Conservation (phyloP, 2,113 vertebrate species). For the Porphyrio hochstetteri region DNA sequence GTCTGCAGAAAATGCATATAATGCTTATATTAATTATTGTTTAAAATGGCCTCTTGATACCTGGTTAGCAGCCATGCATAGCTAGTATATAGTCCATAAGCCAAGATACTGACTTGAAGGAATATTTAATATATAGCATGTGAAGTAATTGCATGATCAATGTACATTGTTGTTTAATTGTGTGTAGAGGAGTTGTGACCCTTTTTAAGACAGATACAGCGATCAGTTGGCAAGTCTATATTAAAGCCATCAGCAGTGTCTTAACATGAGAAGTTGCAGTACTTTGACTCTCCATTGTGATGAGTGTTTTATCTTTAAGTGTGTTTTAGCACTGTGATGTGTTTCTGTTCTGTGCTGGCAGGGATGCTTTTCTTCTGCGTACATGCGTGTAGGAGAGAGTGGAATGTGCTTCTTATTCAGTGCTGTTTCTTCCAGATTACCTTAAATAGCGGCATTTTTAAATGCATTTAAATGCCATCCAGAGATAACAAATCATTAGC, state of each 20-base stretch:
- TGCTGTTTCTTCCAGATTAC: neutral
- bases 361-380: neutral
- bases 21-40: slow-evolving; percentile 44
- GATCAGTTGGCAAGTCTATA: neutral
- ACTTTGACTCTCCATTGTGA: neutral
- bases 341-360: neutral
- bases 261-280: neutral
- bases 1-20: slow-evolving; percentile 46
- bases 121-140: slow-evolving; percentile 32
- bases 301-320: neutral
- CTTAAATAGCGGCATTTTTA: neutral
- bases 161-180: slow-evolving; percentile 44
- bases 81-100: slow-evolving; percentile 27
- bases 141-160: slow-evolving; percentile 27
- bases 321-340: neutral
- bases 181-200: neutral
- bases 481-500: neutral
- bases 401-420: neutral
- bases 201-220: neutral
- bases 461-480: neutral
- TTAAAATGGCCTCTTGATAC: slow-evolving; percentile 61
- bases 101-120: slow-evolving; percentile 41
- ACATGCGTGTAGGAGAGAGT: neutral
- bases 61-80: neutral
- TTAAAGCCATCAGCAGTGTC: neutral